These are phyloP conservation scores for Eueides isabella DNA, from an alignment of 1,140 invertebrate genomes.

Conservation along the genomic window DNA sequence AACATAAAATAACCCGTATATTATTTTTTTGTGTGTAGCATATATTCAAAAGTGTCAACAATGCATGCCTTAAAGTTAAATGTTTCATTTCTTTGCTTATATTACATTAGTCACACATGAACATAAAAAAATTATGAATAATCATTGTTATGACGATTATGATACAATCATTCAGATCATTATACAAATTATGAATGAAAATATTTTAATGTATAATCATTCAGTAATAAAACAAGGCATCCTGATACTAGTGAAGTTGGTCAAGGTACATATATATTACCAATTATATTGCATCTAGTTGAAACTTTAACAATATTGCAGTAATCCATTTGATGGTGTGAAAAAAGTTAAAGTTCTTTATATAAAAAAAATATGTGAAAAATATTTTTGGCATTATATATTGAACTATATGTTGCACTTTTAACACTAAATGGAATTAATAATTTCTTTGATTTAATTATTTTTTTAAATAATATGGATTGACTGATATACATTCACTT, in stretches of 20 bases:
- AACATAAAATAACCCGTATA: not conserved
- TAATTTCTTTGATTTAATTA: too few relatives aligned
- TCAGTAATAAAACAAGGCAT: conserved; percentile 20
- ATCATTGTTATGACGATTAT: too few relatives aligned
- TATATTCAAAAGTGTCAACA: too few relatives aligned
- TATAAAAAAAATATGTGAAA: too few relatives aligned
- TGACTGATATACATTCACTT: too few relatives aligned
- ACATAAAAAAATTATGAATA: too few relatives aligned
- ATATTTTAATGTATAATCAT: not conserved
- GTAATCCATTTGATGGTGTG: not conserved
- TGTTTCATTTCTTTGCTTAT: not conserved
- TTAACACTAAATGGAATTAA: too few relatives aligned
- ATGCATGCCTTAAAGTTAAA: too few relatives aligned
- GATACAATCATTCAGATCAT: not conserved
- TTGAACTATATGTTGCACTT: too few relatives aligned
- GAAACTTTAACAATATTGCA: not conserved
- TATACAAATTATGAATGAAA: not conserved
- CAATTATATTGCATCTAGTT: conserved; percentile 15
- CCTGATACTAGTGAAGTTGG: conserved; percentile 23
- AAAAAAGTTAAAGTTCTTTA: not conserved
- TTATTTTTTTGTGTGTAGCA: not conserved
- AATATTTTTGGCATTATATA: too few relatives aligned
- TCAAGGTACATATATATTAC: conserved; percentile 30
- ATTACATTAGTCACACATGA: not conserved
- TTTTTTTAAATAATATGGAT: not conserved